Evolutionary conservation across 2,888 invertebrate species (phyloP), one percentile per base, ranked within the genome.

Genomic region (Metopia argyrocephala): DNA sequence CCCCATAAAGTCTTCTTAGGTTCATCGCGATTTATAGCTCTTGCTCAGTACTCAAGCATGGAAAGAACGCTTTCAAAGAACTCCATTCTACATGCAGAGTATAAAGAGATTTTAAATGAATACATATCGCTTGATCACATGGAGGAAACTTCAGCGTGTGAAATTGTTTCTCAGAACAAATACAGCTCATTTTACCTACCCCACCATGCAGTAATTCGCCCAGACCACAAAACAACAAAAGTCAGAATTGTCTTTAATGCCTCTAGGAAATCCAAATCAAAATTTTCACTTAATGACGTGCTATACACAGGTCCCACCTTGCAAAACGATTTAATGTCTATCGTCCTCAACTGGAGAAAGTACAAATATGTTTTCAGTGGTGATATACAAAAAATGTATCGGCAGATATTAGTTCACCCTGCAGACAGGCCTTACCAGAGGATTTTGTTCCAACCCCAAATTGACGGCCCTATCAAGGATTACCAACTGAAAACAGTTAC

Each of bases 221-320:
- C n/a, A n/a, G n/a, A n/a, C n/a, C n/a, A n/a, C n/a, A n/a, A n/a
- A n/a, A n/a, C n/a, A n/a, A n/a, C n/a, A n/a, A n/a, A n/a, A n/a
- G n/a, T n/a, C n/a, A n/a, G n/a, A n/a, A n/a, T n/a, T n/a, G n/a
- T n/a, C 61, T 25, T 48, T 54, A 9, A 79, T 83, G 46, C 66
- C 9, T 75, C 73, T 9, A 71, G 83, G 2, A 9, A 23, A n/a
- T 6, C 48, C 1, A 48, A n/a, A 7, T 48, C 20, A n/a, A 18
- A 48, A 48, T 48, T n/a, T n/a, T n/a, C n/a, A n/a, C n/a, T n/a
- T n/a, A n/a, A n/a, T n/a, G n/a, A n/a, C n/a, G n/a, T n/a, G n/a
- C n/a, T n/a, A n/a, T n/a, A n/a, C n/a, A n/a, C n/a, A n/a, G 83
- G 82, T 12, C 76, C 83, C 0, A 66, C 66, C 5, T 73, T 84